Percentiles rank a stretch among this genome's conserved stretches.
Conservation (phyloP, 2,113 vertebrate genomes). For the Zapornia atra region DNA sequence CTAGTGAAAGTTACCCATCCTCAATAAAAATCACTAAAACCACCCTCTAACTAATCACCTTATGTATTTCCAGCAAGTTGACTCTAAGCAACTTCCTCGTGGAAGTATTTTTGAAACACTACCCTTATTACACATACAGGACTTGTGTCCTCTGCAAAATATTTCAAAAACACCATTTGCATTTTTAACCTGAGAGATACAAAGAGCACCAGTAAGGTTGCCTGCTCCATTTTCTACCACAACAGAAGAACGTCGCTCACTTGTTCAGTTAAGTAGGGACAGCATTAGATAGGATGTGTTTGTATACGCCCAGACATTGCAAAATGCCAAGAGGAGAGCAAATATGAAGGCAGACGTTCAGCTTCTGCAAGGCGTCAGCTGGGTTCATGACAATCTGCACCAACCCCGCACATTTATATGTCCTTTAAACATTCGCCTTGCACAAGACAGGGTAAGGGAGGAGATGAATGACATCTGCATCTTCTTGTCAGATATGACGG, state of each 20-base stretch:
- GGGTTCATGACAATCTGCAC: neutral
- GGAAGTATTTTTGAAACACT: neutral
- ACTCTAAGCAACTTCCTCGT: neutral
- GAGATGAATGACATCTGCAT: neutral
- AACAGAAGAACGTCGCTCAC: neutral
- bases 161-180: neutral
- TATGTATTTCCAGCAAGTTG: neutral
- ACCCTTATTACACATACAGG: neutral
- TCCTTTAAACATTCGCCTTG: neutral
- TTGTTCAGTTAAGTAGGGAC: neutral
- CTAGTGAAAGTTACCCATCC: neutral
- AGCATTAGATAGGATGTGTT: neutral
- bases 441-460: neutral
- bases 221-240: neutral
- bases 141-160: neutral
- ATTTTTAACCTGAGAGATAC: neutral
- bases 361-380: neutral
- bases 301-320: neutral
- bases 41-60: neutral
- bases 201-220: neutral
- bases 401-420: neutral
- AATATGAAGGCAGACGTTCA: neutral
- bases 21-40: neutral
- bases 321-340: neutral
- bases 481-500: neutral